Evolutionary conservation across 2,113 vertebrate genomes (phyloP).

Genomic region (Mesocricetus auratus): DNA sequence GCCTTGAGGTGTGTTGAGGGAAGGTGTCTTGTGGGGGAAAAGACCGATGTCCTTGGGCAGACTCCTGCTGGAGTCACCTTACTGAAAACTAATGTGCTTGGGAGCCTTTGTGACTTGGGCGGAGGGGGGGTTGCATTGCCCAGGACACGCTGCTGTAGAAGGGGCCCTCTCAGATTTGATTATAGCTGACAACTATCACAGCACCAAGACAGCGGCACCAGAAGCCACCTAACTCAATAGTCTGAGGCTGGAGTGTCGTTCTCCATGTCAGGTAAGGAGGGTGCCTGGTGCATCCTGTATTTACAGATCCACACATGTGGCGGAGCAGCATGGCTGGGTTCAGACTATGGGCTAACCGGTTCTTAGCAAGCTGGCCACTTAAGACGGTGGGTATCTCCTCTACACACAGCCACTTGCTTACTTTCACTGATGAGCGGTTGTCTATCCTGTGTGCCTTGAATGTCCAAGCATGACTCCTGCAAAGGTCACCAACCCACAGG

Average conservation of each 20-base stretch:
- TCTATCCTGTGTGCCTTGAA: neutral
- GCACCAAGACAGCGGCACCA: conserved; percentile 89
- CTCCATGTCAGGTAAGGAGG: conserved; percentile 82
- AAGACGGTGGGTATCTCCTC: conserved; percentile 35
- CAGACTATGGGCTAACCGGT: conserved; percentile 13
- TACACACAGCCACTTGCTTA: neutral
- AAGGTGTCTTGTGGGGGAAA: neutral
- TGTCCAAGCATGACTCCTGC: accelerated
- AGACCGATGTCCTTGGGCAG: accelerated
- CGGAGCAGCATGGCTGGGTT: conserved; percentile 56
- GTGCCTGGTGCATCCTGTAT: conserved; percentile 56
- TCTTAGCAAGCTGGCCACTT: conserved; percentile 51
- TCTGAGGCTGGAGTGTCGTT: conserved; percentile 81
- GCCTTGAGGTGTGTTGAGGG: accelerated
- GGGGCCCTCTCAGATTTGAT: conserved; percentile 89
- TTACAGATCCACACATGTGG: conserved; percentile 24
- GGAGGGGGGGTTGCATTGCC: accelerated
- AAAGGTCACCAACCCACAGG: no score
- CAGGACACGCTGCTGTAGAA: conserved; percentile 69
- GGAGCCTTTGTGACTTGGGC: neutral
- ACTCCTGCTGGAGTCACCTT: accelerated
- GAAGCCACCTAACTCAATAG: conserved; percentile 84
- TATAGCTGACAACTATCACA: conserved; percentile 89
- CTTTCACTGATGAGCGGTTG: accelerated
- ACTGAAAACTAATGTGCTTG: accelerated